phyloP scores from a whole-genome alignment of 1,140 invertebrate species.

The Neuroterus valhalla region DNA sequence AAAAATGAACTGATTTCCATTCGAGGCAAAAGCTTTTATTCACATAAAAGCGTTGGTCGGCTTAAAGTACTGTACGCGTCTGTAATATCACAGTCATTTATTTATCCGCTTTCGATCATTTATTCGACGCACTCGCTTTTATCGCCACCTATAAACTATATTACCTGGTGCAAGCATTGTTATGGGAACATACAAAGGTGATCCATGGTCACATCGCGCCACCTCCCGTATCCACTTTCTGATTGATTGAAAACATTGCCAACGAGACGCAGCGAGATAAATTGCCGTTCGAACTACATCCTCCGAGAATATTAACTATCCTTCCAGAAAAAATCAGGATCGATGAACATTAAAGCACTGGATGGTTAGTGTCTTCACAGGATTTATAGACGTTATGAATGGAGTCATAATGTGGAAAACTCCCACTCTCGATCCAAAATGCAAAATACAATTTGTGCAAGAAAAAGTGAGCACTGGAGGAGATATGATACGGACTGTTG shows the following conservation, averaged over 20 bases:
- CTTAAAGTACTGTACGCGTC: too few relatives aligned
- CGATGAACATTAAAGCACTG: conserved; percentile 9
- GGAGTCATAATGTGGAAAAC: conserved; percentile 1
- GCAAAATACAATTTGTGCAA: background rate
- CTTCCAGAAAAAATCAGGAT: background rate
- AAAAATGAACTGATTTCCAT: too few relatives aligned
- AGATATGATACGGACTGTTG: background rate
- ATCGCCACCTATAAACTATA: too few relatives aligned
- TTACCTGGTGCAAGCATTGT: background rate
- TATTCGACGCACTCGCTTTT: too few relatives aligned
- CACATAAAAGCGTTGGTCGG: too few relatives aligned
- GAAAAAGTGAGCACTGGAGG: background rate
- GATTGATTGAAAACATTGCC: conserved; percentile 7
- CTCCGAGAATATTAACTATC: background rate
- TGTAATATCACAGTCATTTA: too few relatives aligned
- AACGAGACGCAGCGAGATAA: conserved; percentile 7
- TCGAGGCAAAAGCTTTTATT: too few relatives aligned
- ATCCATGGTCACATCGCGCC: background rate
- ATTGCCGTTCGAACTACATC: conserved; percentile 1
- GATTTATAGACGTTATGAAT: conserved; percentile 3
- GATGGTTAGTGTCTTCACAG: background rate
- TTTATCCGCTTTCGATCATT: too few relatives aligned
- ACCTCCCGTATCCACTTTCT: background rate
- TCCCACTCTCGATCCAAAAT: background rate
- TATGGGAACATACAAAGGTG: background rate